Conservation (phyloP, 2,113 vertebrate genomes). For the Pteropus alecto region DNA sequence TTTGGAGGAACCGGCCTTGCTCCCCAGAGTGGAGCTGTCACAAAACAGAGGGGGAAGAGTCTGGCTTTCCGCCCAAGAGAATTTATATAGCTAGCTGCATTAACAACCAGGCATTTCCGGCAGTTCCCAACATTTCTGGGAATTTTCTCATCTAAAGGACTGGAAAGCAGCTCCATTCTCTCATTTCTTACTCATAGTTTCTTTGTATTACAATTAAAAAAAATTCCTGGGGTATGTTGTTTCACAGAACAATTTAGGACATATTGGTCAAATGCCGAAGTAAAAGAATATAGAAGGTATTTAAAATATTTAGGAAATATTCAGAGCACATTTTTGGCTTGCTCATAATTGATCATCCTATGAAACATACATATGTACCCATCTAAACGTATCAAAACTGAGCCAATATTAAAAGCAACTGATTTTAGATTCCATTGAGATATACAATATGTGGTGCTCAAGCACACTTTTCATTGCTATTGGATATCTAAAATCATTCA, state of each 20-base stretch:
- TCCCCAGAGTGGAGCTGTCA: slow-evolving; percentile 46
- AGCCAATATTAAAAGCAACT: slow-evolving; percentile 43
- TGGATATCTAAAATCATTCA: slow-evolving; percentile 11
- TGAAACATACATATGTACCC: not conserved
- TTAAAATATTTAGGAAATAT: slow-evolving; percentile 35
- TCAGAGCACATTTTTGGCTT: slow-evolving; percentile 30
- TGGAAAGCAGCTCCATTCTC: slow-evolving; percentile 79
- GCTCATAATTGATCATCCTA: not conserved
- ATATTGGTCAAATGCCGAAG: slow-evolving; percentile 37
- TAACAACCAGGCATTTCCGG: slow-evolving; percentile 82
- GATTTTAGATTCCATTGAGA: slow-evolving; percentile 17
- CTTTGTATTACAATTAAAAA: slow-evolving; percentile 74
- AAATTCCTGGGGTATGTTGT: slow-evolving; percentile 67
- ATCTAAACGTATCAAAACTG: not conserved
- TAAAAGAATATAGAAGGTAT: not conserved
- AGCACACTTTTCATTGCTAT: not conserved
- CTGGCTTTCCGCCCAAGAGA: slow-evolving; percentile 73
- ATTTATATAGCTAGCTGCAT: slow-evolving; percentile 37
- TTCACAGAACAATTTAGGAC: slow-evolving; percentile 72
- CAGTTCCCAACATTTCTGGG: slow-evolving; percentile 82
- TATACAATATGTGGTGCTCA: not conserved
- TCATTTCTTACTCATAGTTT: slow-evolving; percentile 83
- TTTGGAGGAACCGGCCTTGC: not conserved
- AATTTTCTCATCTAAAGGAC: slow-evolving; percentile 79
- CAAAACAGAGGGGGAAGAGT: slow-evolving; percentile 56